Conservation (phyloP, 2,113 vertebrate genomes). For the Coreoperca whiteheadi region DNA sequence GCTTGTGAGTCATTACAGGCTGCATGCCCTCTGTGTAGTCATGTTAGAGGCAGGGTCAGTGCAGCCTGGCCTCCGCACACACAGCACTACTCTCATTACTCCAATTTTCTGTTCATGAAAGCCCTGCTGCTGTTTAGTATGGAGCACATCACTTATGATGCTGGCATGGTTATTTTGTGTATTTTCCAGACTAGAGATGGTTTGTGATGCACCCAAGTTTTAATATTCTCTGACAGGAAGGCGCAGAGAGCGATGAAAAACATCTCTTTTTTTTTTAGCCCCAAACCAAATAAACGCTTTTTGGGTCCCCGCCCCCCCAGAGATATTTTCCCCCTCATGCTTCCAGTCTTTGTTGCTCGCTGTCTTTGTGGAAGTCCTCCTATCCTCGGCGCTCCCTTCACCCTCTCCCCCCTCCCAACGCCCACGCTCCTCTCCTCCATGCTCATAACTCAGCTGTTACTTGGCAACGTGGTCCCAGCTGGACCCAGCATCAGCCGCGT, state of each 20-base stretch:
- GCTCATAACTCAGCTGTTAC: constrained; percentile 86
- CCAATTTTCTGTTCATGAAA: constrained; percentile 29
- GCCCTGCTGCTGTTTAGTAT: constrained; percentile 36
- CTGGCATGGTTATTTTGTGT: constrained; percentile 11
- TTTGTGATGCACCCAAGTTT: constrained; percentile 46
- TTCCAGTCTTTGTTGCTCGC: constrained; percentile 69
- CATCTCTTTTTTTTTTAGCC: constrained; percentile 48
- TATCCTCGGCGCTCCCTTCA: constrained; percentile 53
- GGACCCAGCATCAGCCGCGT: constrained; percentile 79
- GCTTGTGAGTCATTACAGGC: constrained; percentile 47
- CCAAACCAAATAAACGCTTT: constrained; percentile 59
- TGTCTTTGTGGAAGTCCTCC: constrained; percentile 73
- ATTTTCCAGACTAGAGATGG: constrained; percentile 16
- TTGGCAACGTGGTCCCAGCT: constrained; percentile 85
- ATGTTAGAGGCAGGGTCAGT: constrained; percentile 29
- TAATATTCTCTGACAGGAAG: constrained; percentile 62
- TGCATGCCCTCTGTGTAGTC: constrained; percentile 24
- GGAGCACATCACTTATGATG: constrained; percentile 16
- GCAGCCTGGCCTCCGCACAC: constrained; percentile 32
- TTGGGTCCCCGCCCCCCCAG: constrained; percentile 14
- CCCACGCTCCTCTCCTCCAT: constrained; percentile 70
- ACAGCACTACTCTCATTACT: constrained; percentile 43
- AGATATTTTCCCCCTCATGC: constrained; percentile 51
- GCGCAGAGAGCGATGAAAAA: constrained; percentile 52
- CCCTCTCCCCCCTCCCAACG: constrained; percentile 50